Percentiles rank a stretch among this genome's conserved stretches.
Evolutionary conservation across 2,113 vertebrate species (phyloP).

Genomic region (Psophia crepitans): DNA sequence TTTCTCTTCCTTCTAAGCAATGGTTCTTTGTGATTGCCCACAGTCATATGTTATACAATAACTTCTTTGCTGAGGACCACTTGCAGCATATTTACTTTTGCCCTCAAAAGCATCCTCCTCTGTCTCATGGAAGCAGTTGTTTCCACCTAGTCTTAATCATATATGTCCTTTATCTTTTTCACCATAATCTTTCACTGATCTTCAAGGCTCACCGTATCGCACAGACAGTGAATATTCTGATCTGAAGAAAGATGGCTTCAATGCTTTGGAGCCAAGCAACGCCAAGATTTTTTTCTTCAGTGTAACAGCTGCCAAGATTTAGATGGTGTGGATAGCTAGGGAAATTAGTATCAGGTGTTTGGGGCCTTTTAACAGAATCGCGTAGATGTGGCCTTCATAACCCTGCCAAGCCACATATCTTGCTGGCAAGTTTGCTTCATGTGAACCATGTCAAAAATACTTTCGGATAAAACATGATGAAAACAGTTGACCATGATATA

Average conservation of each 20-base stretch:
- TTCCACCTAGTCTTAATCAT: not conserved
- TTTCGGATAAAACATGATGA: not conserved
- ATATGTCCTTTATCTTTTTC: not conserved
- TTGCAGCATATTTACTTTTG: not conserved
- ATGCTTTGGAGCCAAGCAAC: not conserved
- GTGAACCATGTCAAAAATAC: not conserved
- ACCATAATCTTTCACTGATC: not conserved
- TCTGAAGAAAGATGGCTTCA: not conserved
- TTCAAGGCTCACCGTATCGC: not conserved
- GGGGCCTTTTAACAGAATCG: not conserved
- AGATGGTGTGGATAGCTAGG: conserved; percentile 18
- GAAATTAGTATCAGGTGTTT: conserved; percentile 42
- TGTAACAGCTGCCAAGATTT: conserved; percentile 24
- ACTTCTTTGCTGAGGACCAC: not conserved
- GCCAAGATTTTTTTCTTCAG: not conserved
- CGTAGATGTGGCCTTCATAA: not conserved
- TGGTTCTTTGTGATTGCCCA: not conserved
- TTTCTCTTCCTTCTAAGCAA: not conserved
- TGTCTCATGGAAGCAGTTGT: not conserved
- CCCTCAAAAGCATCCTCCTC: not conserved
- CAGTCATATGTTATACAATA: not conserved
- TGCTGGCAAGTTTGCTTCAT: not conserved
- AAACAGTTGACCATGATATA: not conserved
- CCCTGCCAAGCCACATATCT: not conserved
- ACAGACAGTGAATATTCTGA: not conserved